Evolutionary conservation across 1,140 invertebrate genomes (phyloP), one percentile per base, ranked within the genome.

Genomic region (Trichomalopsis sarcophagae): DNA sequence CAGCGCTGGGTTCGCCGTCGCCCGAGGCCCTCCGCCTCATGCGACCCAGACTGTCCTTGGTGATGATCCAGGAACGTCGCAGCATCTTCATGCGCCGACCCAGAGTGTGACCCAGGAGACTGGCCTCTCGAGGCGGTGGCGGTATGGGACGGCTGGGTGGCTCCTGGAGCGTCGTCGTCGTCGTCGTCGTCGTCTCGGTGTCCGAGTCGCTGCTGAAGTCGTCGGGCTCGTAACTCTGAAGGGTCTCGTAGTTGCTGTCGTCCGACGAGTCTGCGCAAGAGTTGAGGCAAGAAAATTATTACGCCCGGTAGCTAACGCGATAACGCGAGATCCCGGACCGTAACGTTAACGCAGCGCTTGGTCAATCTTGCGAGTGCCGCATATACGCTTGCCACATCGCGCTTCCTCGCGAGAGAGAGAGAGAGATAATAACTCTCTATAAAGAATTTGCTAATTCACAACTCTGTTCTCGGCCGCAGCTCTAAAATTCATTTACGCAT

Each of bases 31-130:
- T 90, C 40, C 90, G 87, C 3, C 92, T 83, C 36, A 93, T 93
- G 0, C 91, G 88, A 9, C 91, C 91, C 1, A 93, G 84, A 21
- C 92, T 93, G 6, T 91, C 92, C 84, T 93, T 93, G 27, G 92
- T 93, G 44, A 93, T 92, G 81, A 91, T 93, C 92, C 92, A 93
- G 0, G 91, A 93, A 73, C 92, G 87, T 23, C 91, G 87, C 0
- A 93, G 81, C 85, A 93, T 91, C 69, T 92, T 92, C 84, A 93
- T 92, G 30, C 89, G 88, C 40, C 88, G 89, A 1, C 91, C 91
- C 3, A 93, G 81, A 23, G 88, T 91, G 30, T 92, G 89, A 4
- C 89, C 92, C 33, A 93, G 77, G 30, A 93, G 77, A 30, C 88
- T 87, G 77, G 93, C 92, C 55, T 91, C 88, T 0, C 91, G 92